phyloP scores from a whole-genome alignment of 2,888 invertebrate species.

The Eupithecia inturbata region DNA sequence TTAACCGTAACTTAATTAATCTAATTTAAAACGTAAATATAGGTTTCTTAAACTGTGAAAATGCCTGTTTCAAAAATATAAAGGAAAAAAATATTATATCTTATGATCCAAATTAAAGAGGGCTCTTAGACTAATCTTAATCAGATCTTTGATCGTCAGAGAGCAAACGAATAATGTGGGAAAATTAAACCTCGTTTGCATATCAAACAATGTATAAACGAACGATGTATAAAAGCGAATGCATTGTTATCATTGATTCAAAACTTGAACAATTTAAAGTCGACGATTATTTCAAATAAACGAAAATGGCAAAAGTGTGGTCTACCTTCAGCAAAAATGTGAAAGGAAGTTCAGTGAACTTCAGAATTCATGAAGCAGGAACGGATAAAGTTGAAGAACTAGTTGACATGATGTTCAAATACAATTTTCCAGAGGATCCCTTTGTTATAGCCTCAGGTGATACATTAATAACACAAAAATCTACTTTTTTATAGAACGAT shows the following conservation, averaged over 20 bases:
- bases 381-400: constrained; percentile 5
- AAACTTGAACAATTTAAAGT: not conserved
- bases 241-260: constrained; percentile 1
- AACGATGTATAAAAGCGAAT: constrained; percentile 5
- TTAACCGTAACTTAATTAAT: no score
- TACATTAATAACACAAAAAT: not conserved
- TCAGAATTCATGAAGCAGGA: not conserved
- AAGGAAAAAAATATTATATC: not conserved
- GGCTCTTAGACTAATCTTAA: constrained; percentile 5
- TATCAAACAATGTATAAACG: not conserved
- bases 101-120: not conserved
- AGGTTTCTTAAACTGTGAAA: no score
- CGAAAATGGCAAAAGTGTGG: constrained; percentile 8
- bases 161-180: constrained; percentile 4
- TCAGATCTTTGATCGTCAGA: constrained; percentile 4
- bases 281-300: not conserved
- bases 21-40: no score
- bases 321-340: constrained; percentile 5
- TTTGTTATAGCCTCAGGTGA: constrained; percentile 5
- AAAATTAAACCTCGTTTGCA: constrained; percentile 8
- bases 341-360: constrained; percentile 10
- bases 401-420: not conserved
- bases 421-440: not conserved
- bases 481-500: no score
- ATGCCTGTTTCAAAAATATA: not conserved